phyloP scores from a whole-genome alignment of 2,113 vertebrate species.

The Cygnus buccinator region DNA sequence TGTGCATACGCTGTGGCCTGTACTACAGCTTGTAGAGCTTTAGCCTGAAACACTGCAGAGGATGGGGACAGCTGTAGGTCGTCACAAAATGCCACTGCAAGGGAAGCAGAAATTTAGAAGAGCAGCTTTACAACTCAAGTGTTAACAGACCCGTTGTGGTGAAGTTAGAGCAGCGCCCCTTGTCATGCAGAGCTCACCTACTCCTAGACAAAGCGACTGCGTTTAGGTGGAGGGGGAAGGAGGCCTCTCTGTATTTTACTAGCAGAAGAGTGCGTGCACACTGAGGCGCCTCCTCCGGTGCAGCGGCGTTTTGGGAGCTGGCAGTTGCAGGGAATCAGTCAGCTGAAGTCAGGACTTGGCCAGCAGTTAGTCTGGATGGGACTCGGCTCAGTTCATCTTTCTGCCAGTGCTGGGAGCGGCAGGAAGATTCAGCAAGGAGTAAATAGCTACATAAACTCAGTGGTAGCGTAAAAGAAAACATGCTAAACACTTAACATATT shows the following conservation, averaged over 20 bases:
- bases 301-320: neutral
- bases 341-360: neutral
- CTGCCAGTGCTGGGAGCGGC: neutral
- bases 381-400: neutral
- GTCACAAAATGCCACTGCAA: neutral
- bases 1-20: rapidly evolving
- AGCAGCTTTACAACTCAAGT: neutral
- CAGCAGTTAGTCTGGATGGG: neutral
- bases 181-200: neutral
- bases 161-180: rapidly evolving
- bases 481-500: neutral
- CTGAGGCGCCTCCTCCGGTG: neutral
- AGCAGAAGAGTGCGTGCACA: neutral
- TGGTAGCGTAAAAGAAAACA: neutral
- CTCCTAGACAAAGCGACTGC: neutral
- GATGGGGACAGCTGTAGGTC: neutral
- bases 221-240: rapidly evolving
- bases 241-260: neutral
- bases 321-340: neutral
- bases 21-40: neutral
- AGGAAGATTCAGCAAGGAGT: neutral
- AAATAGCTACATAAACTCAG: neutral
- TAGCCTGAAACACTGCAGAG: neutral
- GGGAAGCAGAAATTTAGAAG: neutral
- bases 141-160: rapidly evolving